These are phyloP conservation scores for Neoascia interrupta DNA, from an alignment of 2,888 invertebrate genomes.

Conservation along the genomic window DNA sequence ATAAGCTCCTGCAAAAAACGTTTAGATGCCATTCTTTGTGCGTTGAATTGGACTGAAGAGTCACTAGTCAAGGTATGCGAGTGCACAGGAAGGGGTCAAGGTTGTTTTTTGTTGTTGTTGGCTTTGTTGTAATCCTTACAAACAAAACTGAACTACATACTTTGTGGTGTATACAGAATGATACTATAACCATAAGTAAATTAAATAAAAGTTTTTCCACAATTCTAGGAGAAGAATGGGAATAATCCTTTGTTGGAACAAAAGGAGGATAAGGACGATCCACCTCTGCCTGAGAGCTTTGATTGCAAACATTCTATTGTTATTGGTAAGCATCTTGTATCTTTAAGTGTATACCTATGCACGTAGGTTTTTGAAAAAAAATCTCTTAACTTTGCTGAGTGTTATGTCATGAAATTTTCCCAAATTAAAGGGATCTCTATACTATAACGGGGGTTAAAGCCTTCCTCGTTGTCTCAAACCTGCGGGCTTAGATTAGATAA, in stretches of 20 bases:
- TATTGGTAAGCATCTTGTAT: conserved; percentile 65
- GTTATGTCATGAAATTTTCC: no score
- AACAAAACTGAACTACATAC: conserved; percentile 16
- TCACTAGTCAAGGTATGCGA: background rate
- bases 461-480: no score
- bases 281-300: conserved; percentile 68
- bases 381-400: no score
- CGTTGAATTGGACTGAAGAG: conserved; percentile 73
- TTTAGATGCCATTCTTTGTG: conserved; percentile 70
- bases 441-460: no score
- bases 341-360: background rate
- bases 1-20: conserved; percentile 67
- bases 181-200: background rate
- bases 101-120: background rate
- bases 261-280: conserved; percentile 33
- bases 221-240: conserved; percentile 8
- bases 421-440: no score
- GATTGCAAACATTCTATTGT: conserved; percentile 67
- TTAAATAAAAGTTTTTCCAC: background rate
- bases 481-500: no score
- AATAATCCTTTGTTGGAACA: background rate
- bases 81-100: no score
- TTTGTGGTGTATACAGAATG: no score
- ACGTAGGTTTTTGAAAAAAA: background rate
- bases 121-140: background rate